Evolutionary conservation across 1,140 invertebrate genomes (phyloP).

Genomic region (Drosophila busckii): DNA sequence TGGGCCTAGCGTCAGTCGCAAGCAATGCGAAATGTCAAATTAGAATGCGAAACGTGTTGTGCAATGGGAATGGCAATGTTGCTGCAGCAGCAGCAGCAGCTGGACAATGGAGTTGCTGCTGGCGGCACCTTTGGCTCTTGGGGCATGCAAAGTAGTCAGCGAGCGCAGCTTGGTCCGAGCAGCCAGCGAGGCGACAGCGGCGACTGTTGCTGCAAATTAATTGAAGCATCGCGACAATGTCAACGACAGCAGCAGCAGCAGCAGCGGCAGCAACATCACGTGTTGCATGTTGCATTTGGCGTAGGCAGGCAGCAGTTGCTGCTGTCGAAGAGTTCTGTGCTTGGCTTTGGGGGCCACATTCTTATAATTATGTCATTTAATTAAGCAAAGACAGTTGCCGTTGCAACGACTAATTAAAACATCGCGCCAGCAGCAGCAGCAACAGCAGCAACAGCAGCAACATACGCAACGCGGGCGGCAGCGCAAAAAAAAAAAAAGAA

Average conservation of each 20-base stretch:
- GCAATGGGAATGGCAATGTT: conserved; percentile 50
- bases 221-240: conserved; percentile 74
- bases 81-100: conserved; percentile 20
- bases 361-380: conserved; percentile 79
- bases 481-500: conserved; percentile 49
- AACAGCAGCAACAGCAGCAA: conserved; percentile 5
- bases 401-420: conserved; percentile 77
- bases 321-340: conserved; percentile 9
- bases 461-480: conserved; percentile 35
- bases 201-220: conserved; percentile 59
- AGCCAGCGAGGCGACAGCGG: conserved; percentile 34
- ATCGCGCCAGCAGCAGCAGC: conserved; percentile 61
- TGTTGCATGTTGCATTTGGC: conserved; percentile 72
- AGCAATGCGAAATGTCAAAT: conserved; percentile 65
- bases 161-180: background rate
- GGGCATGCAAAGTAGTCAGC: conserved; percentile 59
- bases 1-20: conserved; percentile 26
- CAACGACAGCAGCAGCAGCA: conserved; percentile 57
- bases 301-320: conserved; percentile 45
- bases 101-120: conserved; percentile 61
- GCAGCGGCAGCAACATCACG: conserved; percentile 57
- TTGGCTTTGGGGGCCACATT: conserved; percentile 58
- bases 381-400: conserved; percentile 76
- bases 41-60: conserved; percentile 78
- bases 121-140: conserved; percentile 67